Base-by-base conservation (phyloP, 2,797 vertebrate species). In the Centroberyx gerrardi region DNA sequence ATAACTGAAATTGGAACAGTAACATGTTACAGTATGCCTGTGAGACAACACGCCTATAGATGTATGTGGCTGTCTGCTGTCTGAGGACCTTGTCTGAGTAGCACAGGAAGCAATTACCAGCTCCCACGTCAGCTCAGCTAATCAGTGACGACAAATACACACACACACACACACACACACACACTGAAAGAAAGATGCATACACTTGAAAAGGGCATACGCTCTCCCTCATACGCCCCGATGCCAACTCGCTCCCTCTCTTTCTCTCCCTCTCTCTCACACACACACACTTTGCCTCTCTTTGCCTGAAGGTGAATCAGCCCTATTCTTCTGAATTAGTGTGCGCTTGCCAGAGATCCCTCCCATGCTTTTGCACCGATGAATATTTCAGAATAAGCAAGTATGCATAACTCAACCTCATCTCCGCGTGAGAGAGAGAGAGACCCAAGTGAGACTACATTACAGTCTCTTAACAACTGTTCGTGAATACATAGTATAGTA, bases 371-470 rank as follows among this genome's bases (percentile, higher is more conserved):
- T 82, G 79, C 84, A 66, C 63, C 49, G 49, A 87, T 92, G 62
- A 93, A 91, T 92, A 88, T 90, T 92, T 93, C 72, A 93, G 74
- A 61, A 68, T 78, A 80, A 88, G 81, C 59, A 65, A 78, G 73
- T 73, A 42, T 74, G 67, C 70, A 65, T 63, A 75, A 76, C 79
- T 90, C 65, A 80, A 53, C 67, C 60, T 66, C 68, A 49, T 62
- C 67, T 70, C 44, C 66, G 40, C 56, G 56, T 38, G 42, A 78
- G 61, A 73, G 49, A 51, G 65, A 40, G 13, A 18, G 18, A 31
- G 55, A 67, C 64, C 55, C 77, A 68, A 68, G 68, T 13, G 17
- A 33, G 59, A 63, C 54, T 48, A 66, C 58, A 56, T 60, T 10
- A 8, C 49, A 2, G 56, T 61, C 68, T 65, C 60, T 27, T 4